Percentiles rank a stretch among this genome's conserved stretches.
Conservation (phyloP, 2,113 vertebrate species). For the Lophotis ruficrista region DNA sequence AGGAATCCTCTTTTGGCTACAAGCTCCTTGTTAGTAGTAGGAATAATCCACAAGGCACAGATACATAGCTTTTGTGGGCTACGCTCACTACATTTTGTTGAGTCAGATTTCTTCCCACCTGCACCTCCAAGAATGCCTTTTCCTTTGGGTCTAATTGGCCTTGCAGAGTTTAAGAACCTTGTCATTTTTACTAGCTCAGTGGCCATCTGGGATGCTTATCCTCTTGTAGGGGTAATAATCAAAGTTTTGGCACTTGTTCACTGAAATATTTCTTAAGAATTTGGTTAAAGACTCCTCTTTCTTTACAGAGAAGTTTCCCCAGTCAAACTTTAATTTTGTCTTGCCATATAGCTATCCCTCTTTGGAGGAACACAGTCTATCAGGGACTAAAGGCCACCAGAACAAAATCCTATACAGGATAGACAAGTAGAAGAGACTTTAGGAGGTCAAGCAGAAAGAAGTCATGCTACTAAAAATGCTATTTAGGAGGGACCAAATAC, state of each 20-base stretch:
- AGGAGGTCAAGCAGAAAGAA: not conserved
- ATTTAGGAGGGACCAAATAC: not conserved
- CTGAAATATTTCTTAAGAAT: not conserved
- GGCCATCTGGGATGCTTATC: not conserved
- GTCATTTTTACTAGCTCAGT: not conserved
- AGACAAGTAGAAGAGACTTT: not conserved
- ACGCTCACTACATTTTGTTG: not conserved
- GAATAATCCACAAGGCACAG: not conserved
- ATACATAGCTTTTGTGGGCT: not conserved
- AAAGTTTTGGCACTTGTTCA: not conserved
- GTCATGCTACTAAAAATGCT: not conserved
- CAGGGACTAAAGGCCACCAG: not conserved
- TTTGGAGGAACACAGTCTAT: not conserved
- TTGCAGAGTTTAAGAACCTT: not conserved
- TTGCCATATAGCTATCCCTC: not conserved
- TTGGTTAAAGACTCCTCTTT: not conserved
- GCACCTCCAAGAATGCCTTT: not conserved
- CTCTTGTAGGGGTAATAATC: not conserved
- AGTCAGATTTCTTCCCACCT: not conserved
- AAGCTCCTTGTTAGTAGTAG: not conserved
- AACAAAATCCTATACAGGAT: not conserved
- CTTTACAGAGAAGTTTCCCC: not conserved
- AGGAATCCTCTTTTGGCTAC: not conserved
- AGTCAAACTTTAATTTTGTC: not conserved
- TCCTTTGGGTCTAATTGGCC: not conserved